Evolutionary conservation across 2,888 invertebrate species (phyloP), one percentile per base, ranked within the genome.

Genomic region (Microctonus hyperodae): DNA sequence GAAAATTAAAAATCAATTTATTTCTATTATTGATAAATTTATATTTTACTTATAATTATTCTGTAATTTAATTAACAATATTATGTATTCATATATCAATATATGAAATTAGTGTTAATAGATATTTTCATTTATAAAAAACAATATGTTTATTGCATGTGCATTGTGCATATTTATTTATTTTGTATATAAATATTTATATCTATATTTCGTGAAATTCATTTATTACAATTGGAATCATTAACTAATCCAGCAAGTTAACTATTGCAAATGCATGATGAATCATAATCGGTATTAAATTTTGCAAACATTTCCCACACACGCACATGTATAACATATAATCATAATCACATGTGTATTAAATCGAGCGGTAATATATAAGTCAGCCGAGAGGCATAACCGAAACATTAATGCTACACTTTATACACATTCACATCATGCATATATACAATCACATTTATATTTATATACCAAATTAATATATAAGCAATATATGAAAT

Each of bases 281-380:
- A 69, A 71, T 71, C 64, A 66, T 66, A 61, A 68, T 71, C 69
- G 71, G 58, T 64, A 62, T 71, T 67, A 35, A 59, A 71, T 66
- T 50, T 67, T 66, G 64, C 65, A 59, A 67, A 57, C 59, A 37
- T n/a, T n/a, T n/a, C n/a, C n/a, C n/a, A n/a, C n/a, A n/a, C 37
- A 37, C 37, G 13, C n/a, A 37, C 5, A n/a, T 5, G n/a, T n/a
- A n/a, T n/a, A n/a, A n/a, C n/a, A n/a, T n/a, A n/a, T n/a, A n/a
- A n/a, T n/a, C n/a, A n/a, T n/a, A n/a, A 64, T 56, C 59, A 58
- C 66, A 69, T 67, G 67, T 65, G 64, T 64, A 63, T 65, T 67
- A 64, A 65, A 61, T 63, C 61, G 68, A 64, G 68, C 69, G 64
- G 68, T 69, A 69, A 71, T 69, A 66, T 65, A 64, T 63, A 35